These are phyloP conservation scores for Piprites chloris DNA, from an alignment of 2,113 vertebrate genomes.

Conservation along the genomic window DNA sequence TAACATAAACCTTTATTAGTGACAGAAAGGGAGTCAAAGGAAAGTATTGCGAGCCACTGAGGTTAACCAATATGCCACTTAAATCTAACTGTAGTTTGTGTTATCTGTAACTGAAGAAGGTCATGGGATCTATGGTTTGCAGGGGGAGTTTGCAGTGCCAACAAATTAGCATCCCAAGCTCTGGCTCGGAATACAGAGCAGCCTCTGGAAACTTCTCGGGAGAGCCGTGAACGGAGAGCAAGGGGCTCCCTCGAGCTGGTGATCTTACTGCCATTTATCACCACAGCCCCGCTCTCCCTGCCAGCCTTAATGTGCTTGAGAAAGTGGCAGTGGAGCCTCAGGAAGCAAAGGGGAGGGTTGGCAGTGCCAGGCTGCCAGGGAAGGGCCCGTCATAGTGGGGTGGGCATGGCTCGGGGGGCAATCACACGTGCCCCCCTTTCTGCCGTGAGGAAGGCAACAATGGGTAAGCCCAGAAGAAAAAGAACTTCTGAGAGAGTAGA, in stretches of 20 bases:
- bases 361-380: neutral
- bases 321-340: neutral
- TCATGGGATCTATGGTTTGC: constrained; percentile 30
- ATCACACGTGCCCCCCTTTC: neutral
- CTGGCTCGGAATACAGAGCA: constrained; percentile 39
- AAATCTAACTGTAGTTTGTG: constrained; percentile 44
- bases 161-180: constrained; percentile 40
- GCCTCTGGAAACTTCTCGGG: neutral
- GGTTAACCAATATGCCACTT: constrained; percentile 53
- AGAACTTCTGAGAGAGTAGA: neutral
- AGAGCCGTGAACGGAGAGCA: neutral
- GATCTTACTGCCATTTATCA: neutral
- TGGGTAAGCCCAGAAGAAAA: neutral
- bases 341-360: neutral
- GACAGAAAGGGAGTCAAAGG: neutral
- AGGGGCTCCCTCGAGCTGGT: neutral
- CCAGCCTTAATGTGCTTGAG: neutral
- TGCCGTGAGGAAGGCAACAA: neutral
- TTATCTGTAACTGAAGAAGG: constrained; percentile 65
- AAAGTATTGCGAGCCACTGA: neutral
- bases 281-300: neutral
- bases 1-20: constrained; percentile 29
- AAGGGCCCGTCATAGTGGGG: accelerated
- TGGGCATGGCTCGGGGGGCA: accelerated
- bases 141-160: neutral